Conservation (phyloP, 2,888 invertebrate species). For the Apoderus coryli region DNA sequence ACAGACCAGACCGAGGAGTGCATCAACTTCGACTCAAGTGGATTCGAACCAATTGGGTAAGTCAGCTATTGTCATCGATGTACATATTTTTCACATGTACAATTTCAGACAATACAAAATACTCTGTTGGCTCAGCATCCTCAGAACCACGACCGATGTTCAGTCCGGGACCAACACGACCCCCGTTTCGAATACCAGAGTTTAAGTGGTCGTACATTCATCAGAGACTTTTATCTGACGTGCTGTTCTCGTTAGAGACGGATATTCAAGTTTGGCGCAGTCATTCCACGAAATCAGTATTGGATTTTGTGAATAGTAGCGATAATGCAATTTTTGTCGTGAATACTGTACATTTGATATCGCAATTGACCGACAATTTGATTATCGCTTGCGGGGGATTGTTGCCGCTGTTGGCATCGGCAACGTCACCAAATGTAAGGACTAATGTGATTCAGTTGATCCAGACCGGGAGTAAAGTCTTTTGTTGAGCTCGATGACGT, state of each 20-base stretch:
- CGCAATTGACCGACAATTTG: conserved; percentile 95
- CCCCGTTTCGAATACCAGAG: conserved; percentile 97
- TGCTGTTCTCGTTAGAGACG: conserved; percentile 90
- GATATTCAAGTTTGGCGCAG: conserved; percentile 89
- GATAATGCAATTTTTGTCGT: conserved; percentile 99
- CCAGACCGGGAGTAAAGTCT: no score
- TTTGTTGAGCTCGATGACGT: no score
- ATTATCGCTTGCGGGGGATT: conserved; percentile 98
- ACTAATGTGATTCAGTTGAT: background rate
- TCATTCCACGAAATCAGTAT: conserved; percentile 90
- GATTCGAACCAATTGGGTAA: conserved; percentile 76
- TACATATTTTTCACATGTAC: background rate
- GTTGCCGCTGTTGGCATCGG: conserved; percentile 89
- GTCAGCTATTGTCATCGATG: no score
- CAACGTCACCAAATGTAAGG: conserved; percentile 95
- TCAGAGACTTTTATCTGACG: conserved; percentile 87
- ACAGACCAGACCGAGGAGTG: conserved; percentile 59
- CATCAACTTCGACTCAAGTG: conserved; percentile 70
- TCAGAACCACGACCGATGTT: conserved; percentile 85
- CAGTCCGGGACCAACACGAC: conserved; percentile 82
- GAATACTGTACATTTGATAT: conserved; percentile 97
- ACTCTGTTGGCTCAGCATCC: no score
- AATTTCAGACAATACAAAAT: no score
- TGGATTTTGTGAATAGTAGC: conserved; percentile 96
- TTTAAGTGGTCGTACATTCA: conserved; percentile 99